Evolutionary conservation across 2,888 invertebrate genomes (phyloP), one percentile per base, ranked within the genome.

Genomic region (Meteorus colon): DNA sequence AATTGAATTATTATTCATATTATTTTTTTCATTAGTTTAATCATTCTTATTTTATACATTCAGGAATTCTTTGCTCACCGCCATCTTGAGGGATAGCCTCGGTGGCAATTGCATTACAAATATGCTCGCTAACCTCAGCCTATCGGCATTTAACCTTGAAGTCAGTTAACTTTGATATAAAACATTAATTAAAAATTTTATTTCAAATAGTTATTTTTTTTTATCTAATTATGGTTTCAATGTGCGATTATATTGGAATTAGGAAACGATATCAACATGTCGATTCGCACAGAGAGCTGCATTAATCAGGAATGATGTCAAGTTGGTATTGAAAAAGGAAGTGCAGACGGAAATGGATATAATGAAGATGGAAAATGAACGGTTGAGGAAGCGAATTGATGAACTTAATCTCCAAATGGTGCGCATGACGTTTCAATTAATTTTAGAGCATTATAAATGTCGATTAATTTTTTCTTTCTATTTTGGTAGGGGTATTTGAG

Each of bases 251-350:
- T n/a, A 6, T 55, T 1, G 6, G n/a, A n/a, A 19, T 55, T 10
- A 92, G 91, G 92, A 92, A 87, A 91, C 91, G 4, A 83, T 92
- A 79, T 91, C 91, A 41, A 92, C 92, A 37, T 92, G 92, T 81
- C 90, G 90, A 84, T 92, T 92, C 82, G 90, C 92, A 3, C 91
- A 92, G 81, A 86, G 92, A 78, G 92, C 92, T 3, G 90, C 91
- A 3, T 81, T 91, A 60, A 89, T 92, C 19, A 90, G 84, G 71
- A 91, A 91, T 76, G 90, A 91, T 71, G 89, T 90, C 6, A 86
- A 86, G 27, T 84, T 90, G 63, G 90, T 90, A 77, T 88, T 90
- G 78, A 87, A 89, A 67, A 83, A 87, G 51, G 90, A 91, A 82
- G 87, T 91, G 2, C 85, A 88, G 73, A 84, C 89, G 65, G 90